Evolutionary conservation across 2,113 vertebrate species (phyloP).

Genomic region (Epinephelus moara): DNA sequence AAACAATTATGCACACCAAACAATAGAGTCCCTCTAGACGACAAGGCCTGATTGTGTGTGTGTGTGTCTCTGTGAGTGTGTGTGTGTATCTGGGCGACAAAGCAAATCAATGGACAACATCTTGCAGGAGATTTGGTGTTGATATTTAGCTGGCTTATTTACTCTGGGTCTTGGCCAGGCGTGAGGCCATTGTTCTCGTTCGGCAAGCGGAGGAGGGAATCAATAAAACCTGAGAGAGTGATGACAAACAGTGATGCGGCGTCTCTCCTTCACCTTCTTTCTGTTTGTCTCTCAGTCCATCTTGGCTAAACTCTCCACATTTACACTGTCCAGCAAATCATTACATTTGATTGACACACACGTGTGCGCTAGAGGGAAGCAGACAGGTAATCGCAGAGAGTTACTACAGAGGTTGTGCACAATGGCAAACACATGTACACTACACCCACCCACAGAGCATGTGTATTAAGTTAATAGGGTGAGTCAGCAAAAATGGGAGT

Average conservation of each 20-base stretch:
- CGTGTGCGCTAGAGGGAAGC: background rate
- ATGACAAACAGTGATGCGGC: constrained; percentile 46
- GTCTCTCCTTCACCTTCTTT: background rate
- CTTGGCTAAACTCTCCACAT: constrained; percentile 7
- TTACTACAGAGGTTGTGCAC: constrained; percentile 10
- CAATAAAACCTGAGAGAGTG: constrained; percentile 50
- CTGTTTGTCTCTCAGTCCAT: background rate
- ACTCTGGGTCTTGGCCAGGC: constrained; percentile 48
- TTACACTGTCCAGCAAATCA: background rate
- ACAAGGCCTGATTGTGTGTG: constrained; percentile 53
- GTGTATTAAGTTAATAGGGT: constrained; percentile 65
- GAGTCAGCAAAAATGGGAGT: constrained; percentile 72
- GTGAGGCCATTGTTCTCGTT: constrained; percentile 65
- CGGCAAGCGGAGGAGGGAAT: constrained; percentile 54
- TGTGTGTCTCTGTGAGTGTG: constrained; percentile 12
- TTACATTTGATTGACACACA: background rate
- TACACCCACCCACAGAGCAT: constrained; percentile 55
- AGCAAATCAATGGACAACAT: constrained; percentile 73
- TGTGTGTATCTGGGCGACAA: constrained; percentile 45
- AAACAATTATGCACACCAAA: constrained; percentile 72
- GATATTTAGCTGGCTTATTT: constrained; percentile 66
- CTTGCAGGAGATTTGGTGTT: constrained; percentile 62
- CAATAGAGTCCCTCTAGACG: constrained; percentile 72
- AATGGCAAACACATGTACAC: constrained; percentile 55
- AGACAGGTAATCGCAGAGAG: constrained; percentile 4